Evolutionary conservation across 1,140 invertebrate genomes (phyloP), one percentile per base, ranked within the genome.

Genomic region (Zaprionus tsacasi): DNA sequence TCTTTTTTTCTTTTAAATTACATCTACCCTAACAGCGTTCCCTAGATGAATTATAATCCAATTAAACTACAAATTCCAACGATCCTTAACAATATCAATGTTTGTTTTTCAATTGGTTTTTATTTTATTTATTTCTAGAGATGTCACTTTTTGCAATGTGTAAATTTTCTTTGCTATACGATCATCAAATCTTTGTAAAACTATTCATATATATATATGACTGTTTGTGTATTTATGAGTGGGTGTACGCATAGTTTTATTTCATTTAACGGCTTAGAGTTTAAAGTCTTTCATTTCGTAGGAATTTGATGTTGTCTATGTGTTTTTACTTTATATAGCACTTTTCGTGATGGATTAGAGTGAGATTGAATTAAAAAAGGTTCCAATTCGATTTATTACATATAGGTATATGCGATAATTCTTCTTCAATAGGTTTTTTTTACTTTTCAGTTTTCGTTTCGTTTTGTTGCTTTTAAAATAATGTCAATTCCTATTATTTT

Each of bases 281-380:
- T 86, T 89, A 91, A 91, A 91, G 89, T 91, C 89, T 91, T 91
- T 91, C 82, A 91, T 91, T 91, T 91, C 89, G 83, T 91, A 91
- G 89, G 89, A 91, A 91, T 91, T 91, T 91, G 67, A 88, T 91
- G 76, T 85, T 89, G 68, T 91, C 78, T 87, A 80, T 86, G 79
- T 81, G 35, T 85, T 57, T 57, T 40, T 55, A 55, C 59, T 76
- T 40, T 12, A n/a, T 68, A 73, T 77, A 76, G 57, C 67, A 76
- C 67, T 78, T 78, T 63, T 67, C 33, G 61, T 79, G 76, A 76
- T 79, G 76, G 68, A 76, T 67, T 52, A 72, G 63, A 72, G 69
- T 76, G 70, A 50, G 45, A 76, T 57, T 76, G 63, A 61, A 76
- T 66, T 67, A 67, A 72, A 72, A 72, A 67, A 50, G 61, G 74